These are phyloP conservation scores for Acleris emargana DNA, from an alignment of 2,888 invertebrate species.

Conservation along the genomic window DNA sequence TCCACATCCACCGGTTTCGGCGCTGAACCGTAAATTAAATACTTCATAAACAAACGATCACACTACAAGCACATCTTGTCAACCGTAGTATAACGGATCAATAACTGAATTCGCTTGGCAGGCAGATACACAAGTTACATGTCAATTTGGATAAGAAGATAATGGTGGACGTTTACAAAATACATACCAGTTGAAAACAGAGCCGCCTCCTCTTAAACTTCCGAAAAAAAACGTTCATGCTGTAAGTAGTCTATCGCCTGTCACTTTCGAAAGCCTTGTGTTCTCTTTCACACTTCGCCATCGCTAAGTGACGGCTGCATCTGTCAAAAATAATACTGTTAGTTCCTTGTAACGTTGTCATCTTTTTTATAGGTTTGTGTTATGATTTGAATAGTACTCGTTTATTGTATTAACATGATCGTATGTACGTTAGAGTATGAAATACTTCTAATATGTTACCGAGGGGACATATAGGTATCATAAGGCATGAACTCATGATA, in stretches of 20 bases:
- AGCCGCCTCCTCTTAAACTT: constrained; percentile 29
- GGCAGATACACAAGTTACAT: constrained; percentile 28
- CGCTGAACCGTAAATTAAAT: no score
- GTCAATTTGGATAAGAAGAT: neutral
- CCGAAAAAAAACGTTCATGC: constrained; percentile 33
- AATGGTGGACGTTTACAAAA: neutral
- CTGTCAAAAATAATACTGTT: constrained; percentile 33
- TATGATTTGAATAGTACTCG: no score
- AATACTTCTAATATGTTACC: no score
- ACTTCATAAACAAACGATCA: neutral
- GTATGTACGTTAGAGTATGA: no score
- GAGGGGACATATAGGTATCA: no score
- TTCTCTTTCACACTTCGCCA: constrained; percentile 31
- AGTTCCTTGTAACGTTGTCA: neutral
- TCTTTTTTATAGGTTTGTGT: no score
- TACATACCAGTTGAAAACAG: constrained; percentile 30
- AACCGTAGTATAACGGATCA: neutral
- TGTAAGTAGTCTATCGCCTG: constrained; percentile 36
- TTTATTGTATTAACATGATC: no score
- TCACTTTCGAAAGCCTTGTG: constrained; percentile 28
- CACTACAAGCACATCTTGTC: neutral
- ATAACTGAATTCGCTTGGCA: constrained; percentile 25
- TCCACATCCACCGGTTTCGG: no score
- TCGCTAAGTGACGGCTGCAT: constrained; percentile 29
- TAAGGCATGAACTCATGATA: no score